Evolutionary conservation across 2,888 invertebrate genomes (phyloP).

Genomic region (Phasia obesa): DNA sequence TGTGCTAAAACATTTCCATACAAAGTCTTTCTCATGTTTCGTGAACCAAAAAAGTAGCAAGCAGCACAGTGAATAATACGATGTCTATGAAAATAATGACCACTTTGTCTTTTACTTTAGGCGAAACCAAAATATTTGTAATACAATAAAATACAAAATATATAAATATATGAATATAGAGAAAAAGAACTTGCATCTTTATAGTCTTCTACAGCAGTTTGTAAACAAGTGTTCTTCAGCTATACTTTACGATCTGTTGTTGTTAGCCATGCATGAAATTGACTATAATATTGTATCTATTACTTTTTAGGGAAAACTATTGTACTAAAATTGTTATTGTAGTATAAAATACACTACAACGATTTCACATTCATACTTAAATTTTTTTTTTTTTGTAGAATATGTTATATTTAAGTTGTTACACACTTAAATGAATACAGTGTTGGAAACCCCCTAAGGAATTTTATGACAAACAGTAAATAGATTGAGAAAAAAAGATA

Average conservation of each 20-base stretch:
- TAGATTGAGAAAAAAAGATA: slow-evolving; percentile 11
- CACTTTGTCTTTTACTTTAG: slow-evolving; percentile 66
- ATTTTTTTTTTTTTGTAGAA: slow-evolving; percentile 37
- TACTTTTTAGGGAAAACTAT: slow-evolving; percentile 66
- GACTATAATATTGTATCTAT: slow-evolving; percentile 69
- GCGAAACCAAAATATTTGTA: slow-evolving; percentile 49
- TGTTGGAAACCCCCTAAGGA: slow-evolving; percentile 46
- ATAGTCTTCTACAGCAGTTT: background rate
- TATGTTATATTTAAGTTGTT: slow-evolving; percentile 66
- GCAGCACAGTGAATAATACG: slow-evolving; percentile 1
- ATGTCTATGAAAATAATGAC: slow-evolving; percentile 62
- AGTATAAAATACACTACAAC: slow-evolving; percentile 1
- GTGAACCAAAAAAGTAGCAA: slow-evolving; percentile 5
- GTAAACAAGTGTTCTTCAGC: slow-evolving; percentile 6
- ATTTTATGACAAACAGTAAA: slow-evolving; percentile 52
- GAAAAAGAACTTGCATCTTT: background rate
- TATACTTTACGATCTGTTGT: slow-evolving; percentile 51
- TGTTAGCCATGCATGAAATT: slow-evolving; percentile 69
- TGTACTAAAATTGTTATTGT: slow-evolving; percentile 23
- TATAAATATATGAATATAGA: background rate
- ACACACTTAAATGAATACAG: slow-evolving; percentile 63
- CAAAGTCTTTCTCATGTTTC: slow-evolving; percentile 29
- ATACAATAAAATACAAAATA: slow-evolving; percentile 20
- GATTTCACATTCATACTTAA: background rate
- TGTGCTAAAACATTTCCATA: slow-evolving; percentile 35